These are phyloP conservation scores for Megalopta genalis DNA, from an alignment of 1,140 invertebrate species.

Conservation along the genomic window DNA sequence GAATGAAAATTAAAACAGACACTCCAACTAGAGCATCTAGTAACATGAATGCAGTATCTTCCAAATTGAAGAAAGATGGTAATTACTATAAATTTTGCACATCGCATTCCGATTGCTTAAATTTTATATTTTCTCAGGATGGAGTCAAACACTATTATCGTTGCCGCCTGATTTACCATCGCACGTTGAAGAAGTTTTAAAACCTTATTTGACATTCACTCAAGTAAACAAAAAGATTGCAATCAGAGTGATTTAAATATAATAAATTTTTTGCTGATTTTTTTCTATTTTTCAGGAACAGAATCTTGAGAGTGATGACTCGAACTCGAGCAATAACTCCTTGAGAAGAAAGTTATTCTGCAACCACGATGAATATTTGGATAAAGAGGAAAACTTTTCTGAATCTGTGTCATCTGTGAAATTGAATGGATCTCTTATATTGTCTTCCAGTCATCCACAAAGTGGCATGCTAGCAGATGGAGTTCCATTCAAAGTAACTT, in stretches of 20 bases:
- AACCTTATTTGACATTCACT: conserved; percentile 83
- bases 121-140: conserved; percentile 71
- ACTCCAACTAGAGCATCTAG: background rate
- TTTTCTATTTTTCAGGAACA: conserved; percentile 66
- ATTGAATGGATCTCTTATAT: conserved; percentile 50
- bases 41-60: conserved; percentile 19
- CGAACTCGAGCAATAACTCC: conserved; percentile 73
- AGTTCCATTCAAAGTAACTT: conserved; percentile 68
- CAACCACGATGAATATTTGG: conserved; percentile 66
- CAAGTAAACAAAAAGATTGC: conserved; percentile 72
- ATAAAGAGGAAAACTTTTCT: conserved; percentile 65
- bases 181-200: conserved; percentile 82
- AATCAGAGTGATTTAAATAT: background rate
- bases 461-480: conserved; percentile 73
- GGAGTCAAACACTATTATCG: conserved; percentile 82
- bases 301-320: conserved; percentile 72
- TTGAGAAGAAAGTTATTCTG: conserved; percentile 76
- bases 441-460: conserved; percentile 69
- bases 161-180: conserved; percentile 81
- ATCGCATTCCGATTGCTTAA: background rate
- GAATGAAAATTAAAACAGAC: conserved; percentile 19
- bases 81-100: conserved; percentile 21
- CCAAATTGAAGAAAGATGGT: conserved; percentile 69
- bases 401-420: conserved; percentile 63
- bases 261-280: background rate